Base-by-base conservation (phyloP, 2,888 invertebrate species). In the Chouioia cunea region DNA sequence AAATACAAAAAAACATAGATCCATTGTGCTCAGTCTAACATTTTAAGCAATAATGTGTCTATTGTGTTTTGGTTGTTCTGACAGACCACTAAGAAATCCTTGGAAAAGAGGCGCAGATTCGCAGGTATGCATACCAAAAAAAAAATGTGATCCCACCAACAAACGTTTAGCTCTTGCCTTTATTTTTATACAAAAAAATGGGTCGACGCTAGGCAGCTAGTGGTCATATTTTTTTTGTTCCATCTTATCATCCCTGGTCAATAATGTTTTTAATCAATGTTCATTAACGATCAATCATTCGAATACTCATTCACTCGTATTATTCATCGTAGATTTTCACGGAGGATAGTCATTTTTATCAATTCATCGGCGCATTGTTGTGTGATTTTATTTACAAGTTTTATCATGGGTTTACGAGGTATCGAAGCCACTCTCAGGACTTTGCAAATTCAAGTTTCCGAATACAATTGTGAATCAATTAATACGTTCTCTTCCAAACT, bases 71-170 rank as follows among this genome's bases (percentile, higher is more conserved):
- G 80, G 79, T 83, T 83, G 80, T 83, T 83, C 78, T 80, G 80
- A 83, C 85, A 85, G 85, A 83, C 82, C 79, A 82, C 83, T 83
- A 83, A 82, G 82, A 83, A 83, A 82, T 77, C 83, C 79, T 80
- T 80, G 81, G 82, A 81, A 80, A 85, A 84, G 82, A 81, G 82
- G 81, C 82, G 84, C 81, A 83, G 82, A 83, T 81, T 85, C 78
- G 81, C 85, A 85, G 85, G 85, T 85, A 85, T 78, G 83, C 77
- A 79, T 77, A 27, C 74, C 64, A 77, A 77, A 76, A 77, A 73
- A 77, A 76, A 77, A 73, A 75, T 74, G 74, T 74, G 74, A 69
- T 74, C 66, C 74, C 67, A 65, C 69, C 54, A 75, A 27, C 27
- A 74, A 75, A 65, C 58, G 70, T 76, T 27, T 75, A 74, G 74